Evolutionary conservation across 2,797 vertebrate genomes (phyloP).

Genomic region (Atherinosoma microstoma): DNA sequence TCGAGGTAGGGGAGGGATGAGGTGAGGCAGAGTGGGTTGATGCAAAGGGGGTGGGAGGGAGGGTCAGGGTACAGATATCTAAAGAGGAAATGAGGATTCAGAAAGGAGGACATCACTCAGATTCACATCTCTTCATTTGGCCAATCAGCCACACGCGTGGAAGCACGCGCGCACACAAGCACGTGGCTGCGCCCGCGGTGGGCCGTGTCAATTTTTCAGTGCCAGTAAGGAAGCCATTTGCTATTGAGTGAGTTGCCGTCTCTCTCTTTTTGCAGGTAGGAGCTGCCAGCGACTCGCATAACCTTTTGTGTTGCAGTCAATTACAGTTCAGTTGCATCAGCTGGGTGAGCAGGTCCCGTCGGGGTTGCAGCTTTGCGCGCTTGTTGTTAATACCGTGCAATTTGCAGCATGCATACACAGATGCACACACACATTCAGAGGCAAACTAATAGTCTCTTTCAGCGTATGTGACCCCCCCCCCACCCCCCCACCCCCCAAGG

Average conservation of each 20-base stretch:
- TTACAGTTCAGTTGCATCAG: conserved; percentile 87
- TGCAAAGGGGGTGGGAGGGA: conserved; percentile 34
- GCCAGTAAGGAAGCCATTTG: conserved; percentile 64
- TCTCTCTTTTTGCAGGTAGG: conserved; percentile 59
- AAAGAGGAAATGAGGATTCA: conserved; percentile 83
- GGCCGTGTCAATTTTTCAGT: conserved; percentile 65
- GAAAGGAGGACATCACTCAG: conserved; percentile 81
- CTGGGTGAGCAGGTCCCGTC: conserved; percentile 76
- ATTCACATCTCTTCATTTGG: conserved; percentile 82
- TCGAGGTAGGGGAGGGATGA: conserved; percentile 65
- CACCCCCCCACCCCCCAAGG: conserved; percentile 25
- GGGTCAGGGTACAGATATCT: conserved; percentile 73
- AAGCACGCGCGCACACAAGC: conserved; percentile 9
- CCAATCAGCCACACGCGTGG: conserved; percentile 56
- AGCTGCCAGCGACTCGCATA: conserved; percentile 64
- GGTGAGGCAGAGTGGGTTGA: conserved; percentile 72
- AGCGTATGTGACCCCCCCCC: conserved; percentile 67
- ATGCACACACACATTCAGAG: conserved; percentile 37
- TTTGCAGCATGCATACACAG: conserved; percentile 59
- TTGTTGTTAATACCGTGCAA: conserved; percentile 69
- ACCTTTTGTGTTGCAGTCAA: conserved; percentile 85
- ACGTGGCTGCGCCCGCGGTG: conserved; percentile 28
- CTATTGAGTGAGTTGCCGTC: conserved; percentile 63
- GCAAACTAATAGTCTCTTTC: conserved; percentile 70
- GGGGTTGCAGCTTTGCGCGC: conserved; percentile 61